Evolutionary conservation across 2,113 vertebrate species (phyloP), one percentile per base, ranked within the genome.

Genomic region (Erpornis zantholeuca): DNA sequence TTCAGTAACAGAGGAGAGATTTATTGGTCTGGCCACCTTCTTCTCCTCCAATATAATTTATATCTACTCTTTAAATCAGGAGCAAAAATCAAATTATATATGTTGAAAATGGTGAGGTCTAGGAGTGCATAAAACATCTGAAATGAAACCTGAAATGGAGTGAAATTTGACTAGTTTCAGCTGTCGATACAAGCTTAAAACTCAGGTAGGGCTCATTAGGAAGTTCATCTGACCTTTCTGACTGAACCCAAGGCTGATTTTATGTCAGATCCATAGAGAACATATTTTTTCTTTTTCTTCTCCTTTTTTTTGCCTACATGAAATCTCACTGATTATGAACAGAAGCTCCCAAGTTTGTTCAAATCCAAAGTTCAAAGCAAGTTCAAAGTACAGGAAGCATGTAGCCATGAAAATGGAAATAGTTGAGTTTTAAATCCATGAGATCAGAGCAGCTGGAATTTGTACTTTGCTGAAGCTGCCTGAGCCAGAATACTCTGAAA

Each of bases 301-400:
- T 7, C 19, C 18, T 23, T 50, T 65, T 75, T 57, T 70, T 24
- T 0, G 0, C 71, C 33, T 53, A 83, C 42, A 66, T 66, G 86
- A 94, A 90, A 83, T 92, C 80, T 92, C 80, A 64, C 70, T 90
- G 85, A 95, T 94, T 95, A 78, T 90, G 71, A 90, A 75, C 90
- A 54, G 54, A 92, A 96, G 47, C 47, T 94, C 85, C 82, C 68
- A 86, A 86, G 79, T 94, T 96, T 93, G 90, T 93, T 96, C 90
- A 92, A 96, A 93, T 31, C 71, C 29, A 21, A 79, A 86, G 75
- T 90, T 95, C 87, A 96, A 96, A 96, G 93, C 63, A 72, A 85
- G 78, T 94, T 96, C 91, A 92, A 96, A 96, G 81, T 79, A 94
- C 57, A 90, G 93, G 91, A 95, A 96, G 49, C 92, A 40, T 40